phyloP scores from a whole-genome alignment of 2,797 vertebrate genomes.

The Pelodytes ibericus region DNA sequence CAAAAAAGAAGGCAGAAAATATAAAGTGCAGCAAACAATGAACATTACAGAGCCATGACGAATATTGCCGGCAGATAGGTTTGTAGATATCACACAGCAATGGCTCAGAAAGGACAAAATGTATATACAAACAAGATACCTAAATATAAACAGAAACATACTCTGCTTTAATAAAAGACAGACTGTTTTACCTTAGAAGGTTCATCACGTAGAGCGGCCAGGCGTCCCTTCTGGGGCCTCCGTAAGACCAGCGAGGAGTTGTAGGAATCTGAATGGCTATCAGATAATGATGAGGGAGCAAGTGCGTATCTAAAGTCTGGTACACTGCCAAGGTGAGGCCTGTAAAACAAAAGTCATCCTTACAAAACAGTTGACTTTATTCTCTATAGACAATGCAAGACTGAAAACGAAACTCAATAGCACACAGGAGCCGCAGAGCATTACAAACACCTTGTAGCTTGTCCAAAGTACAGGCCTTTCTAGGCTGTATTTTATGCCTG shows the following conservation, averaged over 20 bases:
- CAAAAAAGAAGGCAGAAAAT: not conserved
- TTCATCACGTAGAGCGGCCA: slow-evolving; percentile 89
- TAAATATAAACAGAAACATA: too few relatives aligned
- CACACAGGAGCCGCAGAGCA: too few relatives aligned
- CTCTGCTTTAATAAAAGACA: not conserved
- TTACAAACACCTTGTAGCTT: too few relatives aligned
- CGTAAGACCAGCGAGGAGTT: slow-evolving; percentile 83
- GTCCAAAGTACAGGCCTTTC: too few relatives aligned
- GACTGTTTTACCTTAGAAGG: slow-evolving; percentile 84
- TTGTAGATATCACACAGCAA: not conserved
- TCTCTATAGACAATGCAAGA: too few relatives aligned
- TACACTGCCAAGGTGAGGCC: slow-evolving; percentile 83
- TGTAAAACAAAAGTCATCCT: slow-evolving; percentile 65
- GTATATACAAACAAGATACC: too few relatives aligned
- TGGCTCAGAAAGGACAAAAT: too few relatives aligned
- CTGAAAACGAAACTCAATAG: too few relatives aligned
- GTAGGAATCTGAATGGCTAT: slow-evolving; percentile 83
- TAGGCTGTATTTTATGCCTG: too few relatives aligned
- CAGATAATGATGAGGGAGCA: slow-evolving; percentile 80
- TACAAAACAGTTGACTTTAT: too few relatives aligned
- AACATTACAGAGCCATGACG: not conserved
- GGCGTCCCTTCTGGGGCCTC: slow-evolving; percentile 89
- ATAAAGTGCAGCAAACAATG: not conserved
- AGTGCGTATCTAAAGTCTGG: slow-evolving; percentile 92
- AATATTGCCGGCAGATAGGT: not conserved